Conservation (phyloP, 2,797 vertebrate species). For the Moxostoma hubbsi region DNA sequence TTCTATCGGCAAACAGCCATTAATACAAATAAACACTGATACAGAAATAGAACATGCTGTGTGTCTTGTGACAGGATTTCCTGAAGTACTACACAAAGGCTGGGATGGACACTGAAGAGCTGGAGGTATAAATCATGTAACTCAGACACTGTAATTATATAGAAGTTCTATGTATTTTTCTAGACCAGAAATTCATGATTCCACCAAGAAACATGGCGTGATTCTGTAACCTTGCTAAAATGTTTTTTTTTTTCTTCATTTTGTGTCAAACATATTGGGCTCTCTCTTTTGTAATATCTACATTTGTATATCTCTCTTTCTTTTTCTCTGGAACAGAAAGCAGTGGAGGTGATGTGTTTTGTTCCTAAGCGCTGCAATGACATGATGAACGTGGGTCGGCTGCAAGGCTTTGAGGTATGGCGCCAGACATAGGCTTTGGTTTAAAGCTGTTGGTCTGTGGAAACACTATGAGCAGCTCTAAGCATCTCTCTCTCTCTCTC, state of each 20-base stretch:
- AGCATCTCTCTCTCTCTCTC: not conserved
- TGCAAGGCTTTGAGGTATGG: conserved; percentile 91
- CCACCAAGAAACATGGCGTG: conserved; percentile 25
- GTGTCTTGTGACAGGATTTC: conserved; percentile 83
- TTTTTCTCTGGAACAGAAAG: conserved; percentile 78
- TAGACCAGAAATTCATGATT: conserved; percentile 24
- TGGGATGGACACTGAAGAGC: conserved; percentile 85
- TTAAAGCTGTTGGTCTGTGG: conserved; percentile 31
- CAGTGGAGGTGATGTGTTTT: conserved; percentile 93
- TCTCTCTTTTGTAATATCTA: conserved; percentile 15
- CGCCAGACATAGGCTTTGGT: conserved; percentile 29
- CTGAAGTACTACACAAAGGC: conserved; percentile 91
- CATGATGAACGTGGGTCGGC: conserved; percentile 94
- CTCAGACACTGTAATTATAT: conserved; percentile 23
- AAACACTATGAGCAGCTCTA: not conserved
- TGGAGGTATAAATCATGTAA: conserved; percentile 81
- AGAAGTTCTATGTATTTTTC: conserved; percentile 29
- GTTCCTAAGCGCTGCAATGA: conserved; percentile 94
- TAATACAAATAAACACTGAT: conserved; percentile 7
- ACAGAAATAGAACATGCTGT: conserved; percentile 31
- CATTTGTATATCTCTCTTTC: not conserved
- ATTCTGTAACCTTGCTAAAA: conserved; percentile 1
- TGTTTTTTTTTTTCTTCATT: conserved; percentile 22
- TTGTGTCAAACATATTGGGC: conserved; percentile 23
- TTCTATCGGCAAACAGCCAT: conserved; percentile 30